These are phyloP conservation scores for Sebastes oblongus DNA, from an alignment of 2,797 vertebrate species.

Conservation along the genomic window DNA sequence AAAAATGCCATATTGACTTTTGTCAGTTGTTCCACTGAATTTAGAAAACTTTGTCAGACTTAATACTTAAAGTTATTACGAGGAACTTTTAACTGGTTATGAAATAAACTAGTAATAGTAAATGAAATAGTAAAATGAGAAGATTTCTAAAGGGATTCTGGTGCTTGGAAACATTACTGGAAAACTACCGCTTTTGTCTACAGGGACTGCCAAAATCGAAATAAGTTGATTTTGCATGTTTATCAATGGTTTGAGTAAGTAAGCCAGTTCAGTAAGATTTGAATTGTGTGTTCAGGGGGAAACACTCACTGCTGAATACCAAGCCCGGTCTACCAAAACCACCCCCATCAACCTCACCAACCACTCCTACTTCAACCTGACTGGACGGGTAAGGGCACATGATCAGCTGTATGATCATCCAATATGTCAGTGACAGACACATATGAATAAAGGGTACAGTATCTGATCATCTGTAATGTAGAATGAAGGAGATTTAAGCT, in stretches of 20 bases:
- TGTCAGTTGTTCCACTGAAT: too few relatives aligned
- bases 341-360: slow-evolving; percentile 95
- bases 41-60: not conserved
- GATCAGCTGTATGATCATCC: not conserved
- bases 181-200: too few relatives aligned
- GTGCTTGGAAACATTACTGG: not conserved
- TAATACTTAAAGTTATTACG: not conserved
- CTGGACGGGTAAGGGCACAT: slow-evolving; percentile 85
- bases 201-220: not conserved
- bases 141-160: not conserved
- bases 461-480: not conserved
- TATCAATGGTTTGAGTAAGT: not conserved
- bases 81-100: not conserved
- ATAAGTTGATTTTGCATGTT: not conserved
- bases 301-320: slow-evolving; percentile 86
- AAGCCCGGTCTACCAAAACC: slow-evolving; percentile 83
- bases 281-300: slow-evolving; percentile 59
- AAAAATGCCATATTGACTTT: not conserved
- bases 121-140: not conserved
- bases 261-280: not conserved
- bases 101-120: not conserved
- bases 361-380: slow-evolving; percentile 95
- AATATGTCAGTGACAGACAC: not conserved
- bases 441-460: not conserved
- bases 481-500: not conserved